Conservation (phyloP, 2,888 invertebrate species). For the Emesis furor region DNA sequence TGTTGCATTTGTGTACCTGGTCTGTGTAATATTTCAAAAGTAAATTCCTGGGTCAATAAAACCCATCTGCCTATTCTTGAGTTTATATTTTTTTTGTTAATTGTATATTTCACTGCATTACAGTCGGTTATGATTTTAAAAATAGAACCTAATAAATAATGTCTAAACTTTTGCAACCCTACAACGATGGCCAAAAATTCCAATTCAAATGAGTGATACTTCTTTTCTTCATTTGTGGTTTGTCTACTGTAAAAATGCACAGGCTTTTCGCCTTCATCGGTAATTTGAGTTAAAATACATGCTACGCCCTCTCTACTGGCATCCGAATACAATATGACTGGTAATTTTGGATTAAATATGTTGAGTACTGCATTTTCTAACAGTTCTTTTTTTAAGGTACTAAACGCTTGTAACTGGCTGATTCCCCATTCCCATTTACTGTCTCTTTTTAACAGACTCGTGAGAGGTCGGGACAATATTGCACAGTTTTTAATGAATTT, state of each 20-base stretch:
- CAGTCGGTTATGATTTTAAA: constrained; percentile 55
- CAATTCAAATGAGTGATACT: constrained; percentile 42
- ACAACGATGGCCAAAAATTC: too few relatives aligned
- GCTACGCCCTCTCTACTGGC: constrained; percentile 21
- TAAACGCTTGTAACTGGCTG: neutral
- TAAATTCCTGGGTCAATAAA: constrained; percentile 76
- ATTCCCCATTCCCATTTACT: neutral
- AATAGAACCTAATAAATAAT: constrained; percentile 33
- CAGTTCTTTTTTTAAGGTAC: neutral
- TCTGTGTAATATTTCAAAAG: constrained; percentile 67
- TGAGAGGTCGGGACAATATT: constrained; percentile 38
- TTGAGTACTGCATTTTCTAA: neutral
- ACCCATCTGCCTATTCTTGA: constrained; percentile 79
- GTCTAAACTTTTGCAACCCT: constrained; percentile 45
- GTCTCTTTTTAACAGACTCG: constrained; percentile 10
- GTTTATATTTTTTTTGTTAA: constrained; percentile 67
- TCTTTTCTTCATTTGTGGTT: constrained; percentile 35
- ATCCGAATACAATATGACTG: constrained; percentile 17
- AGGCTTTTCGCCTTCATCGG: constrained; percentile 14
- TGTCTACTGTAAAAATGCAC: constrained; percentile 24
- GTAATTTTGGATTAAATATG: constrained; percentile 18
- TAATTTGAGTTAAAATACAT: constrained; percentile 19
- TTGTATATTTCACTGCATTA: constrained; percentile 41
- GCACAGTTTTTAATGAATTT: constrained; percentile 24
- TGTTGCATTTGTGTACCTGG: constrained; percentile 51